These are phyloP conservation scores for Athene noctua DNA, from an alignment of 2,113 vertebrate species.

Conservation along the genomic window DNA sequence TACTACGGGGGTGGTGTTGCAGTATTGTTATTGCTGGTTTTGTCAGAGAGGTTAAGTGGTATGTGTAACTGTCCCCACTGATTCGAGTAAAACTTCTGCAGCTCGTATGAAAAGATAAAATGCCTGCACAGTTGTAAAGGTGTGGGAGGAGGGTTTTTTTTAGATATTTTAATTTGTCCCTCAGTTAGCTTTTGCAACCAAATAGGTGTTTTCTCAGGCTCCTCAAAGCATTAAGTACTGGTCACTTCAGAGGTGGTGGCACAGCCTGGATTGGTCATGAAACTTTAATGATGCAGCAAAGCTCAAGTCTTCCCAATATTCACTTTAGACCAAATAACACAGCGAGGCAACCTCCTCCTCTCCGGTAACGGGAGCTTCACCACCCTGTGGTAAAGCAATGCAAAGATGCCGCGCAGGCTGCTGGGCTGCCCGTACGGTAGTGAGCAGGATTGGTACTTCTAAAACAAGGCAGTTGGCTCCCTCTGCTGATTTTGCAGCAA, in stretches of 20 bases:
- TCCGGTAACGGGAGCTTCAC: accelerated
- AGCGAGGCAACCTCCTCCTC: neutral
- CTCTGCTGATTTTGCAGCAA: constrained; percentile 11
- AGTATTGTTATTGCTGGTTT: neutral
- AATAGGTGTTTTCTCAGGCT: neutral
- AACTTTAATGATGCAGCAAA: neutral
- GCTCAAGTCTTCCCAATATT: neutral
- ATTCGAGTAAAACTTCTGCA: neutral
- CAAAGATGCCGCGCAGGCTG: neutral
- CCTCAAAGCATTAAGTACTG: neutral
- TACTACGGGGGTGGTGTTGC: neutral
- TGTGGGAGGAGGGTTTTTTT: neutral
- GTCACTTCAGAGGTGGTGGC: neutral
- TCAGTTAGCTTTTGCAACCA: neutral
- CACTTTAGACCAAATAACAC: neutral
- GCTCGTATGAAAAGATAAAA: neutral
- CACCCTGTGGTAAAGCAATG: neutral
- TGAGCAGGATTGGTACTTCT: neutral
- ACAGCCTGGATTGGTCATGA: neutral
- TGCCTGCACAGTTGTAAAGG: neutral
- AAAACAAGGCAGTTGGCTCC: constrained; percentile 45
- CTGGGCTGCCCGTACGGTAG: neutral
- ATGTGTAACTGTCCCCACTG: neutral
- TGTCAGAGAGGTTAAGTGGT: neutral
- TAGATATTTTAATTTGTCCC: neutral